phyloP scores from a whole-genome alignment of 64 coral and sea anemone species.

The Montipora foliosa region DNA sequence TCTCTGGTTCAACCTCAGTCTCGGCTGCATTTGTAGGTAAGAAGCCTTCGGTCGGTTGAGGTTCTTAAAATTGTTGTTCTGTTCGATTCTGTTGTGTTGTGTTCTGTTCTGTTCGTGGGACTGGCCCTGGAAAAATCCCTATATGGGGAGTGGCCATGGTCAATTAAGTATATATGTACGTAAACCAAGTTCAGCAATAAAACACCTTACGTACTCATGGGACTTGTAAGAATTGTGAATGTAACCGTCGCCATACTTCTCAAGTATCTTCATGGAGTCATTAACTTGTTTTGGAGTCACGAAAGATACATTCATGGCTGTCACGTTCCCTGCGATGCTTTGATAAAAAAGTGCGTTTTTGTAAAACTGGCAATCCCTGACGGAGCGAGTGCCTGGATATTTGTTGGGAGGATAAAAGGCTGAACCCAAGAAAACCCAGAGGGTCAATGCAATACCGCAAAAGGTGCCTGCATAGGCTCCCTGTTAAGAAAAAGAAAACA shows the following conservation, averaged over 20 bases:
- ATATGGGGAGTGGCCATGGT: too few relatives aligned
- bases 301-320: not conserved
- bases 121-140: too few relatives aligned
- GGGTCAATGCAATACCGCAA: conserved; percentile 50
- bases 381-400: conserved; percentile 71
- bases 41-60: too few relatives aligned
- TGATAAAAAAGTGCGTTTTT: conserved; percentile 39
- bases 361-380: conserved; percentile 56
- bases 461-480: conserved; percentile 87
- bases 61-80: too few relatives aligned
- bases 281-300: not conserved
- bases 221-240: conserved; percentile 70
- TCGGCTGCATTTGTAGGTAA: too few relatives aligned
- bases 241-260: conserved; percentile 60
- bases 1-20: too few relatives aligned
- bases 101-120: too few relatives aligned
- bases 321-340: not conserved
- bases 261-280: not conserved
- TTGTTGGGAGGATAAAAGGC: conserved; percentile 77
- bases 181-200: too few relatives aligned
- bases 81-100: too few relatives aligned
- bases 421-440: conserved; percentile 85
- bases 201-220: conserved; percentile 47
- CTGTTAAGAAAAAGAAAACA: not conserved
- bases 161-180: too few relatives aligned